Evolutionary conservation across 1,140 invertebrate species (phyloP), one percentile per base, ranked within the genome.

Genomic region (Drosophila lini): DNA sequence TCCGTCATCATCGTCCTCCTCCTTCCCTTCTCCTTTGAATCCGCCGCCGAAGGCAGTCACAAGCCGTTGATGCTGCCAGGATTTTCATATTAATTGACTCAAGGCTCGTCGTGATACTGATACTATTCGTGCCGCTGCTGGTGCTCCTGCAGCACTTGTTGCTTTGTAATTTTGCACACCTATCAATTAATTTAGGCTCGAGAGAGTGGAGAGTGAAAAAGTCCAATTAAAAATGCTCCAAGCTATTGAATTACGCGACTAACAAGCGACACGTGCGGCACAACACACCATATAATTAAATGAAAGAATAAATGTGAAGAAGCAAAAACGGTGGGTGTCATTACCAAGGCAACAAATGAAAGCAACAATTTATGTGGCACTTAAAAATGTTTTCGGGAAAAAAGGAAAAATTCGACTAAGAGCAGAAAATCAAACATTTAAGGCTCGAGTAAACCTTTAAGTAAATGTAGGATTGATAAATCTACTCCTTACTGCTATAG

Each of bases 51-150:
- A 41, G 36, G 19, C 61, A 25, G 36, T 57, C 34, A 15, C 42
- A 70, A 45, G 50, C 67, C 67, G 64, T 59, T 71, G 65, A 70
- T 38, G 44, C 48, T 48, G 53, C 31, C 53, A 71, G 67, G 65
- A 71, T 59, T 73, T 73, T 73, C 69, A 73, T 59, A 78, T 78
- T 78, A 78, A 78, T 78, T 78, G 74, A 78, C 75, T 78, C 50
- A 58, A 45, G 59, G 52, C 45, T 38, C 11, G 52, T 34, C 40
- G 47, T 42, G 50, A 62, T 44, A 32, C 42, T 60, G 63, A 36
- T 59, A 47, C 45, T 55, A 55, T 38, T 42, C 36, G 52, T 67
- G 55, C 16, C 50, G 42, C 57, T 32, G 28, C 5, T 61, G 38
- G 22, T 52, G 36, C 42, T 19, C 25, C 41, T 34, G 32, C n/a